A percentile compares a stretch with the other conserved stretches of the same genome.
These are phyloP conservation scores for Etia nguti DNA, from an alignment of 2,113 vertebrate species.

Conservation along the genomic window DNA sequence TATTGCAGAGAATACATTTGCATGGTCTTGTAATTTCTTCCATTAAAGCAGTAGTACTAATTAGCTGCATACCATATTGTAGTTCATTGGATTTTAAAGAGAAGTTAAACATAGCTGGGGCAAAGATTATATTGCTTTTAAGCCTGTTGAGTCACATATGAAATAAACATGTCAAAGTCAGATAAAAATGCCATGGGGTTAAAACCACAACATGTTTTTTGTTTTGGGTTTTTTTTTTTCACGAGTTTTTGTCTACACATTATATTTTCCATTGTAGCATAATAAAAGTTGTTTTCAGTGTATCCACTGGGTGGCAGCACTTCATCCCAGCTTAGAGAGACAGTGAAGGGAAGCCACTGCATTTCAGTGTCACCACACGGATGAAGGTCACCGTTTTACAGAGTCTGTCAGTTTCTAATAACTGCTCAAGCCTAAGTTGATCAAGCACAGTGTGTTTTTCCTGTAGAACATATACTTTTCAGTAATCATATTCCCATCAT, in stretches of 20 bases:
- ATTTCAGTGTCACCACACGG: background rate
- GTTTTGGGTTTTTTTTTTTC: background rate
- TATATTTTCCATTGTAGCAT: background rate
- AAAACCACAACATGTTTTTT: background rate
- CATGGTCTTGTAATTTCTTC: background rate
- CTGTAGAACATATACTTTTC: background rate
- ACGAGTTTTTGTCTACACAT: background rate
- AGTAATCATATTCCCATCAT: background rate
- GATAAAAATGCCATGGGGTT: background rate
- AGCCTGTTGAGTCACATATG: background rate
- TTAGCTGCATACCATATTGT: constrained; percentile 33
- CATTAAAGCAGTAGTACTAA: background rate
- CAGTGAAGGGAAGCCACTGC: background rate
- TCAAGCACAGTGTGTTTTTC: background rate
- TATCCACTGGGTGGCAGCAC: constrained; percentile 45
- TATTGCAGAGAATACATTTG: constrained; percentile 28
- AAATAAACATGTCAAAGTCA: background rate
- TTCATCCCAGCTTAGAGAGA: background rate
- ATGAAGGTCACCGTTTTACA: background rate
- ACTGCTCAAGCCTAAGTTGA: background rate
- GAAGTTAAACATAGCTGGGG: background rate
- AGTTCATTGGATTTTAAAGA: background rate
- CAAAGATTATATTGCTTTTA: constrained; percentile 36
- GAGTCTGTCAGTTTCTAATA: background rate
- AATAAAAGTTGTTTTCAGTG: background rate